These are phyloP conservation scores for Pteruthius melanotis DNA, from an alignment of 2,113 vertebrate species.

Conservation along the genomic window DNA sequence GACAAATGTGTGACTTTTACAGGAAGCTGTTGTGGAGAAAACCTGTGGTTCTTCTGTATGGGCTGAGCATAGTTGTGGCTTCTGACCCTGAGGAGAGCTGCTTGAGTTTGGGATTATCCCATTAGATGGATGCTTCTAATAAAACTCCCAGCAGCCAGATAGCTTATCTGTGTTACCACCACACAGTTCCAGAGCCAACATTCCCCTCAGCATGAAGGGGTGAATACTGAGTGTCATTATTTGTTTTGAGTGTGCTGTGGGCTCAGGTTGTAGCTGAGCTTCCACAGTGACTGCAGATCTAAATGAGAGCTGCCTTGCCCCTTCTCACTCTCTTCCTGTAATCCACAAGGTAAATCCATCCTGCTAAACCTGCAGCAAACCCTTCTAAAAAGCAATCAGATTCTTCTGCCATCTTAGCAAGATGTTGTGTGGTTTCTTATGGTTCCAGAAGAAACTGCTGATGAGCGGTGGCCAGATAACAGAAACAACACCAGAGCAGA, in stretches of 20 bases:
- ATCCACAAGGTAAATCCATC: background rate
- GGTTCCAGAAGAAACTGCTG: background rate
- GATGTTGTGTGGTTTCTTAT: background rate
- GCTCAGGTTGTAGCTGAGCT: background rate
- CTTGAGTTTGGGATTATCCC: slow-evolving; percentile 17
- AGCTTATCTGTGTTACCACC: background rate
- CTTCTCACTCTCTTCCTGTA: background rate
- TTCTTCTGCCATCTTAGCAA: background rate
- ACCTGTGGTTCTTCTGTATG: background rate
- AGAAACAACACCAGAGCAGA: background rate
- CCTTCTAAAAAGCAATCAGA: background rate
- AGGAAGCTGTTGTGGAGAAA: background rate
- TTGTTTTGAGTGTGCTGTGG: fast-evolving
- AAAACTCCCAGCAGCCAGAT: background rate
- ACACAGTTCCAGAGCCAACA: background rate
- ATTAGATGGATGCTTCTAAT: slow-evolving; percentile 17
- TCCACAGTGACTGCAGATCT: background rate
- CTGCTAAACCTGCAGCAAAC: background rate
- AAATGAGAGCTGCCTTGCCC: background rate
- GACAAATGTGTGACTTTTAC: slow-evolving; percentile 2
- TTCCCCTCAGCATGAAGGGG: background rate
- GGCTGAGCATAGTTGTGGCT: slow-evolving; percentile 10
- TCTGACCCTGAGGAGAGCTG: background rate
- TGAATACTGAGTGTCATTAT: background rate
- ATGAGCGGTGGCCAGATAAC: background rate